Conservation (phyloP, 1,140 invertebrate genomes). For the Tetramorium alpestre region DNA sequence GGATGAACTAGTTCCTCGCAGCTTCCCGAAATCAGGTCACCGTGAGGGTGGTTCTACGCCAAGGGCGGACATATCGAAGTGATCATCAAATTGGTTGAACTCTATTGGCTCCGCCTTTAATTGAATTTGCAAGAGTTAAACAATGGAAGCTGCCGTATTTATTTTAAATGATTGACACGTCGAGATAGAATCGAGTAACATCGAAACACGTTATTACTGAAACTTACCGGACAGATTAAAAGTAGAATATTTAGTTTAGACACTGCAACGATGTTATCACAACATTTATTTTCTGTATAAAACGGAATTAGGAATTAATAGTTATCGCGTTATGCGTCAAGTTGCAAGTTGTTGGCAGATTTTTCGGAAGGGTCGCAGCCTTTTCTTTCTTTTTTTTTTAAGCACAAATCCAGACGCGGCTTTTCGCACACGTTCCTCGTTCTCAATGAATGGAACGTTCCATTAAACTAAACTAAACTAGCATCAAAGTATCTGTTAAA, state of each 20-base stretch:
- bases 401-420: background rate
- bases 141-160: background rate
- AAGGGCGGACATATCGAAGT: constrained; percentile 39
- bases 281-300: background rate
- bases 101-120: background rate
- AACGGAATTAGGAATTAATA: background rate
- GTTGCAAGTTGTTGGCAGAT: background rate
- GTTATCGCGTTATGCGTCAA: background rate
- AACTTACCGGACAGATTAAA: background rate
- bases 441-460: background rate
- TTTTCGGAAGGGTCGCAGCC: background rate
- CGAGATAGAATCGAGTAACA: background rate
- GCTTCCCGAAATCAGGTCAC: constrained; percentile 52
- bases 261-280: background rate
- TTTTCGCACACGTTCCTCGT: background rate
- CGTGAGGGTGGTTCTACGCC: constrained; percentile 2
- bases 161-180: constrained; percentile 18
- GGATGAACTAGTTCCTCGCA: constrained; percentile 49
- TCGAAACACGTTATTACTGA: background rate
- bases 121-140: constrained; percentile 35
- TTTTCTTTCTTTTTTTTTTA: background rate
- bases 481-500: background rate
- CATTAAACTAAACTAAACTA: background rate
- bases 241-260: background rate
- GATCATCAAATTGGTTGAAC: constrained; percentile 11